Evolutionary conservation across 2,888 invertebrate genomes (phyloP), one percentile per base, ranked within the genome.

Genomic region (Auanema freiburgensis): DNA sequence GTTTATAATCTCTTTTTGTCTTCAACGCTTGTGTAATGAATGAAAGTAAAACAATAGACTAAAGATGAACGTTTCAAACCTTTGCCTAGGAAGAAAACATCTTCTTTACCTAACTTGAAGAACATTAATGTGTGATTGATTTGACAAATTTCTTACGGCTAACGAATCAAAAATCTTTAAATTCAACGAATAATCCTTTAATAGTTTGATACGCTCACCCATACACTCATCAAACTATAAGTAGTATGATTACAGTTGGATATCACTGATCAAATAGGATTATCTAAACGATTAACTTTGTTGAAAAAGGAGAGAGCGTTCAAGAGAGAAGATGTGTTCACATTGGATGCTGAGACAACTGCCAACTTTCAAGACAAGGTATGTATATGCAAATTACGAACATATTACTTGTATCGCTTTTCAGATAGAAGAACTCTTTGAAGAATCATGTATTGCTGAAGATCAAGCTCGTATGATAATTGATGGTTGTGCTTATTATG

Each of bases 291-390:
- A 42, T 56, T 82, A 51, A 79, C 81, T 8, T 65, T 78, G 5
- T 55, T 82, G 68, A 82, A 82, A 50, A 58, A 80, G 67, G 82
- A 82, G 67, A 61, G 78, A 54, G 74, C 71, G 14, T 78, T 81
- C 70, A 77, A 74, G 55, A 72, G 75, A 33, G 82, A 83, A 61
- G 82, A 82, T 65, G 78, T 81, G 14, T 81, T 72, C 69, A 83
- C 80, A 24, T 67, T 82, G 33, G 82, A 83, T 67, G 79, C 74
- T 16, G 68, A 66, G 60, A 78, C 74, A 1, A 79, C 79, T 4
- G 74, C 77, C 55, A 80, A 81, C 54, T 81, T 82, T 66, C 66
- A 78, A 50, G 81, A 82, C 24, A 81, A 81, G 70, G 78, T 77
- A 41, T 50, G 16, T 16, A 18, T 12, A 12, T 14, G 63, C 14